Evolutionary conservation across 1,140 invertebrate genomes (phyloP), one percentile per base, ranked within the genome.

Genomic region (Eufriesea mexicana): DNA sequence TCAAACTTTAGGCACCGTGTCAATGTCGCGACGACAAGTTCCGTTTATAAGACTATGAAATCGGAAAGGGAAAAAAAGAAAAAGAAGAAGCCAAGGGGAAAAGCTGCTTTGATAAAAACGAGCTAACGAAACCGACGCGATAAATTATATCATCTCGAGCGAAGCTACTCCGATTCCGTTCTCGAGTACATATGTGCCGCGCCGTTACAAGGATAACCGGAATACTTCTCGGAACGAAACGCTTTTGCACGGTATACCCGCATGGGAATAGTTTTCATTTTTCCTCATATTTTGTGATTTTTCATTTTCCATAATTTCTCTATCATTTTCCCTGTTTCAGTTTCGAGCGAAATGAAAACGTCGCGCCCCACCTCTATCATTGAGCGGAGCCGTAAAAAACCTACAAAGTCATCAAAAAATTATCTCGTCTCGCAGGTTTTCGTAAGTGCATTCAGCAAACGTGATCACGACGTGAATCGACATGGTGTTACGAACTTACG

Each of bases 61-160:
- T 5, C 12, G 14, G 5, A 23, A 51, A 23, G 8, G 16, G 12
- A n/a, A 42, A 68, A 64, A 47, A 68, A 75, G 68, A 80, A 61
- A 25, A 54, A 68, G 59, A 51, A 25, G 23, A 51, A 62, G 51
- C 5, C 20, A 55, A 42, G 54, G 47, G 18, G 9, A 47, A 16
- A 67, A 73, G 23, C 20, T 12, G 12, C n/a, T 66, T 67, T 4
- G 23, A 45, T 67, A 23, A 42, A n/a, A n/a, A 5, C 20, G 35
- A 45, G 20, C 61, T 6, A 28, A 85, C 75, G 61, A 68, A 80
- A 70, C 23, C 54, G 20, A 18, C 55, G 16, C 51, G 76, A 84
- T 80, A 71, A 80, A n/a, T 75, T 62, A 55, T 84, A 62, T 70
- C 70, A 79, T 78, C 28, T 79, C 28, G 76, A 42, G 51, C 68